Evolutionary conservation across 2,888 invertebrate species (phyloP).

Genomic region (Aricia artaxerxes): DNA sequence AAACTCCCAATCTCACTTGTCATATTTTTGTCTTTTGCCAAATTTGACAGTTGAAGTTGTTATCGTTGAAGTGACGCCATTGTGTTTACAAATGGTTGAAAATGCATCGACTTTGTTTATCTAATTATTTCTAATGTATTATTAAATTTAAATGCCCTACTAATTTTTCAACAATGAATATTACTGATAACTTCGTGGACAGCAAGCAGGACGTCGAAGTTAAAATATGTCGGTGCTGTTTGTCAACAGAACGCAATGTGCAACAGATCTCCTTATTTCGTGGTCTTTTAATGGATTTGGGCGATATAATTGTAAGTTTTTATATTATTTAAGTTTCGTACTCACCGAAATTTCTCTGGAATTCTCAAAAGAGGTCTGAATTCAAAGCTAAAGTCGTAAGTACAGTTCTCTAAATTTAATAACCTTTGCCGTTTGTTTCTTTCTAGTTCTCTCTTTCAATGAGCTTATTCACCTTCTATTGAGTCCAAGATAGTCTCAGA

Average conservation of each 20-base stretch:
- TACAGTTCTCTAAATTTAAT: background rate
- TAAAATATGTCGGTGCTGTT: constrained; percentile 63
- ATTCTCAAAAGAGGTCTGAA: background rate
- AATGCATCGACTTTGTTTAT: background rate
- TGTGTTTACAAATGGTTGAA: constrained; percentile 36
- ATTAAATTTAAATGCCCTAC: background rate
- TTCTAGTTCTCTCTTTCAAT: background rate
- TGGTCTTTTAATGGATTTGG: constrained; percentile 55
- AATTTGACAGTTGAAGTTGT: background rate
- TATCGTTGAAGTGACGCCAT: constrained; percentile 35
- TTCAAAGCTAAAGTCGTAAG: background rate
- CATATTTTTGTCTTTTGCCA: constrained; percentile 28
- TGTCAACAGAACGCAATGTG: constrained; percentile 56
- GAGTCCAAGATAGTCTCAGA: background rate
- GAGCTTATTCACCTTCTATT: background rate
- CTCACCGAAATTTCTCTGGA: background rate
- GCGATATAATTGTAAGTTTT: constrained; percentile 59
- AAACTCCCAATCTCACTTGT: background rate
- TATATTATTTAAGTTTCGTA: background rate
- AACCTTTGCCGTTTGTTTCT: background rate
- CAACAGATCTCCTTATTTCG: constrained; percentile 44
- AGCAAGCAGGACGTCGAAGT: constrained; percentile 39
- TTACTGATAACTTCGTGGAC: constrained; percentile 30
- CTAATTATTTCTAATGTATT: background rate
- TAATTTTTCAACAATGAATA: constrained; percentile 1